Evolutionary conservation across 2,888 invertebrate genomes (phyloP), one percentile per base, ranked within the genome.

Genomic region (Drosophila paranaensis): DNA sequence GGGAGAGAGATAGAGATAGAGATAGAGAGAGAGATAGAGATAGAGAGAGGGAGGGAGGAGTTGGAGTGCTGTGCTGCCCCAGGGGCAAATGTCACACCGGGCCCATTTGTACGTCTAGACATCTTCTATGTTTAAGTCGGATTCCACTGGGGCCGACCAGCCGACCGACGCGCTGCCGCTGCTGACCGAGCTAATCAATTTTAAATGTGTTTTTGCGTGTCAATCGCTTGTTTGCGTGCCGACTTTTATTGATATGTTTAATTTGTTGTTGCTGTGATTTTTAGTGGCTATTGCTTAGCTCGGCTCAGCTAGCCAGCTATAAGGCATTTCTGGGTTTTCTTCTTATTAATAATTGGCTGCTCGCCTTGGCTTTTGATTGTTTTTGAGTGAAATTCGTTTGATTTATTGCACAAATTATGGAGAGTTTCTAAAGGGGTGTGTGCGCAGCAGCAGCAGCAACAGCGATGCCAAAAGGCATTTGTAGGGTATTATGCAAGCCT

Each of bases 141-240:
- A 79, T 45, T 63, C 77, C 79, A 67, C 42, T 16, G 56, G 55
- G 51, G 39, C 45, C 60, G 66, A 10, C 27, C 1, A 2, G 20
- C 20, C 27, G 27, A 27, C 5, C 27, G 27, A 27, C 27, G 3
- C 27, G 27, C 27, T 20, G 30, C 6, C 16, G 48, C 70, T 71
- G 35, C 16, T 50, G 79, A 77, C 57, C 77, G 55, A 68, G 74
- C 90, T 86, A 87, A 87, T 87, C 86, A 87, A 88, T 88, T 88
- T 88, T 88, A 88, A 88, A 90, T 90, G 90, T 86, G 71, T 81
- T 88, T 88, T 88, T 81, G 87, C 87, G 87, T 88, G 87, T 90
- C 87, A 88, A 90, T 90, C 83, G 90, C 89, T 88, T 86, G 81
- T 88, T 88, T 90, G 87, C 87, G 87, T 88, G 87, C 71, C 79